Evolutionary conservation across 2,888 invertebrate genomes (phyloP), one percentile per base, ranked within the genome.

Genomic region (Leptinotarsa haldemani): DNA sequence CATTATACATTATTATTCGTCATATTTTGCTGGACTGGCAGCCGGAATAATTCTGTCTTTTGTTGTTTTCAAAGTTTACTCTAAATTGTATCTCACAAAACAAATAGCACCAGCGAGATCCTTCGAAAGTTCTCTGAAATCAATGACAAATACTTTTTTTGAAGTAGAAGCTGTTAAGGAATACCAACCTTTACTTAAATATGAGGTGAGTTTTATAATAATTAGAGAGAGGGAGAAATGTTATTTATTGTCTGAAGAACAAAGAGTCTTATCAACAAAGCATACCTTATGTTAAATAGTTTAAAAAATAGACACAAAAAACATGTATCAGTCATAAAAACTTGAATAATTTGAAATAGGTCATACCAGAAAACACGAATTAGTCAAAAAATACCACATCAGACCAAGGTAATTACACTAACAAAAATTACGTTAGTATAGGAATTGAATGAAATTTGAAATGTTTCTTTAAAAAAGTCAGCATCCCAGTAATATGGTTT

Each of bases 161-260:
- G 91, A 92, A 77, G 90, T 93, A 83, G 91, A 91, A 1, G 90
- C 91, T 2, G 90, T 90, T 18, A 91, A 91, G 80, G 93, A 93
- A 82, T 90, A 92, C 81, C 90, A 86, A 77, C 91, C 91, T 3
- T 79, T 91, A 76, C 89, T 89, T 72, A 91, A 91, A 85, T 90
- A 88, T 84, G 91, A 91, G 89, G 91, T 91, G 82, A 80, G 83
- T 64, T 47, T 50, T 20, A 56, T 9, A 40, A 40, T 40, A 40
- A 40, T 40, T 9, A 40, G 40, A 9, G 40, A 40, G 30, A 30
- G 40, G 9, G 40, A 9, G 2, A 40, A 40, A 40, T 40, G 9
- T 40, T 30, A 30, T 30, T 40, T 40, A 9, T 40, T 40, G 9
- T 40, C 40, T 40, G 40, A 40, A 12, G 40, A 40, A 15, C 18